Base-by-base conservation (phyloP, 2,888 invertebrate genomes). In the Itoplectis maculator region DNA sequence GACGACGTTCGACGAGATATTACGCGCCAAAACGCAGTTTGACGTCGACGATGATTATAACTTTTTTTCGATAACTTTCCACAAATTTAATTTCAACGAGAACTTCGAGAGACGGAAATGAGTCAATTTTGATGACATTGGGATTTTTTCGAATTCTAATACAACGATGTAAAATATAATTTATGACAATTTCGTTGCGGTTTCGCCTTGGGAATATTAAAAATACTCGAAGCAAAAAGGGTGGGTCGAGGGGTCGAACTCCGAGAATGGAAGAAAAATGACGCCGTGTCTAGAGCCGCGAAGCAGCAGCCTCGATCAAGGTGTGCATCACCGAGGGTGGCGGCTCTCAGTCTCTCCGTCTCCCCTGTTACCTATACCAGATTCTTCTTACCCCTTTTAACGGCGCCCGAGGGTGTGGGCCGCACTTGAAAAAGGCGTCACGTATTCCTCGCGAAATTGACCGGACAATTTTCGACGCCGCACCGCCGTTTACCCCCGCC, bases 401-500 rank as follows among this genome's bases (percentile, higher is more conserved):
- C 79, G 61, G 72, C 69, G 35, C n/a, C 49, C 65, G 77, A 40
- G 20, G 61, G 40, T 68, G 47, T 47, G 37, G 49, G 47, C n/a
- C n/a, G 78, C 88, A 87, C 88, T 92, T 92, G 87, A 91, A 92
- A 92, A 93, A 92, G 90, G 90, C 88, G 89, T 92, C 92, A 93
- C 92, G 92, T 92, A 77, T 89, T 87, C 80, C 81, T 82, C 79
- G 86, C 90, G 88, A 92, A 93, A 93, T 93, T 93, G 92, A 92
- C 92, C 92, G 91, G 90, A 92, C 91, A 92, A 92, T 92, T 92
- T 92, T 91, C 90, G 91, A 92, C n/a, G 92, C 92, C 88, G 85
- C 65, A 68, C 49, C 65, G 54, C 72, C 86, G 80, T 81, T 72
- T 56, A 61, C 61, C 82, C 37, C 66, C n/a, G 20, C 56, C 15